A percentile compares a stretch with the other conserved stretches of the same genome.
Evolutionary conservation across 2,113 vertebrate genomes (phyloP).

Genomic region (Isichthys henryi): DNA sequence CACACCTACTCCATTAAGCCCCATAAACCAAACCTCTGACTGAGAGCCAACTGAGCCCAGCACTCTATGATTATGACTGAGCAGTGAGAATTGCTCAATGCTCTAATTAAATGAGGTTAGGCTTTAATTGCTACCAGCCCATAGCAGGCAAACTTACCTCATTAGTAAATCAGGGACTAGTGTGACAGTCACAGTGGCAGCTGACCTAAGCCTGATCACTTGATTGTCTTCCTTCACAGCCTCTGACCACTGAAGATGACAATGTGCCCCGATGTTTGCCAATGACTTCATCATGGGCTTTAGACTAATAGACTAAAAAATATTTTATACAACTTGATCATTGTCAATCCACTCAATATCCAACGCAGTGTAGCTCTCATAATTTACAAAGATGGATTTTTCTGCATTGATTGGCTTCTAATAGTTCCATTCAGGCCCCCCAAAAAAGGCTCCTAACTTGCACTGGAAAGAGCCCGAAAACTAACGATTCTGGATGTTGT

Average conservation of each 20-base stretch:
- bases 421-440: not conserved
- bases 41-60: not conserved
- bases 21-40: not conserved
- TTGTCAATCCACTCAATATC: not conserved
- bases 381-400: not conserved
- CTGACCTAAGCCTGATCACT: not conserved
- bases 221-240: not conserved
- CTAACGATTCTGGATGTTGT: not conserved
- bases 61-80: not conserved
- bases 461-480: not conserved
- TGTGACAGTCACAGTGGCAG: not conserved
- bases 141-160: not conserved
- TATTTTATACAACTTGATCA: not conserved
- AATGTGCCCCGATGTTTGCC: not conserved
- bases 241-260: not conserved
- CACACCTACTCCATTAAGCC: not conserved
- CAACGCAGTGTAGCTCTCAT: not conserved
- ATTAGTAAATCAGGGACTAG: not conserved
- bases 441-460: not conserved
- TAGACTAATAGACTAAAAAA: not conserved
- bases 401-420: not conserved
- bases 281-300: not conserved
- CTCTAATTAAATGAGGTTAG: not conserved
- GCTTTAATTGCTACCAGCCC: not conserved
- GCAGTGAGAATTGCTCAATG: not conserved